These are phyloP conservation scores for Circaetus gallicus DNA, from an alignment of 2,113 vertebrate genomes.

Conservation along the genomic window DNA sequence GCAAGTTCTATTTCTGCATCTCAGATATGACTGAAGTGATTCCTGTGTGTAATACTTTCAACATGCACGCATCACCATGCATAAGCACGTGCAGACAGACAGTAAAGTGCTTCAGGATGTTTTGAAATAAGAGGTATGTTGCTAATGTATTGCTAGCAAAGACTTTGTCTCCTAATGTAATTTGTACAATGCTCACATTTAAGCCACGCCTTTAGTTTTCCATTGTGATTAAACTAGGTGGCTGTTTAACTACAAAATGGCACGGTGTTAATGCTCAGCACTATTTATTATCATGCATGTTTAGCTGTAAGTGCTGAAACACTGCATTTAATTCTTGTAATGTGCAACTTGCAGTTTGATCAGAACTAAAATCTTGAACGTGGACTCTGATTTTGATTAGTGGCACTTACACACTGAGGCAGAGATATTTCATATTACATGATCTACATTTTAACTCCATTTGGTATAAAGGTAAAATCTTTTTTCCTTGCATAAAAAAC, in stretches of 20 bases:
- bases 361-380: background rate
- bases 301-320: background rate
- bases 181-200: background rate
- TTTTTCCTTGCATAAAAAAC: background rate
- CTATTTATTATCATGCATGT: background rate
- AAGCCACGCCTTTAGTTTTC: background rate
- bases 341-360: background rate
- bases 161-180: background rate
- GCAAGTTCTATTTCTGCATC: background rate
- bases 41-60: background rate
- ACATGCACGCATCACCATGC: background rate
- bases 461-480: constrained; percentile 13
- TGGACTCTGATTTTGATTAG: background rate
- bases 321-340: background rate
- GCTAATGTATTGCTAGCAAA: background rate
- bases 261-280: background rate
- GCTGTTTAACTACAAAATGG: background rate
- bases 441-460: constrained; percentile 24
- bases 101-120: background rate
- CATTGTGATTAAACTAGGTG: background rate
- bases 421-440: background rate
- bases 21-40: background rate
- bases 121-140: background rate
- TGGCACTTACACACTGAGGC: background rate
- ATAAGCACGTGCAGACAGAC: background rate